Evolutionary conservation across 2,888 invertebrate species (phyloP), one percentile per base, ranked within the genome.

Genomic region (Hyposoter didymator): DNA sequence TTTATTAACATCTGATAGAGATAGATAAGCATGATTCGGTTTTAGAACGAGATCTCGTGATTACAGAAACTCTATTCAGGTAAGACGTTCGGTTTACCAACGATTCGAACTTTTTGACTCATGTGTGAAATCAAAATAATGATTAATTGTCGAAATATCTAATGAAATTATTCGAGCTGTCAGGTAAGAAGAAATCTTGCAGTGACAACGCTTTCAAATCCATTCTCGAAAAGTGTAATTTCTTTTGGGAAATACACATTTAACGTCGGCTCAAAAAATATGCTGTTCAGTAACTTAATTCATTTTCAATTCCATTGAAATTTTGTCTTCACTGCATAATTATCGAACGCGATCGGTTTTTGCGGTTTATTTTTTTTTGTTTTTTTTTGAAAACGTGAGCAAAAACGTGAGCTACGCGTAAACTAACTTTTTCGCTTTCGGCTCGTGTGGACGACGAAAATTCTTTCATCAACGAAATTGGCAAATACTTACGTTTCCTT

Each of bases 401-500:
- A n/a, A 8, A 17, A 17, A 66, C 32, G 35, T 19, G 4, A 59
- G 28, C 28, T 28, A 5, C 5, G 12, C 28, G 28, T 59, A 28
- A 59, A 59, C 7, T 6, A 28, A 52, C 7, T 6, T 28, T 39
- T n/a, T 19, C 8, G 39, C 66, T 35, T 39, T 8, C n/a, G 66
- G n/a, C n/a, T 22, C 47, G 47, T 28, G 28, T 22, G 45, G 17
- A 7, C 19, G 7, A 10, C 28, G 69, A 69, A n/a, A 43, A 28
- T 69, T 8, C 74, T 69, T 47, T 69, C 22, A 47, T 32, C 12
- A 45, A 55, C 45, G 17, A 78, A 59, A 64, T 78, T 74, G 59
- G 7, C 62, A 72, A 82, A 75, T 47, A 74, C 43, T n/a, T 39
- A 66, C n/a, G 52, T 78, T 82, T 87, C 83, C 78, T 95, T 96